Evolutionary conservation across 1,140 invertebrate species (phyloP), one percentile per base, ranked within the genome.

Genomic region (Megathymus violae): DNA sequence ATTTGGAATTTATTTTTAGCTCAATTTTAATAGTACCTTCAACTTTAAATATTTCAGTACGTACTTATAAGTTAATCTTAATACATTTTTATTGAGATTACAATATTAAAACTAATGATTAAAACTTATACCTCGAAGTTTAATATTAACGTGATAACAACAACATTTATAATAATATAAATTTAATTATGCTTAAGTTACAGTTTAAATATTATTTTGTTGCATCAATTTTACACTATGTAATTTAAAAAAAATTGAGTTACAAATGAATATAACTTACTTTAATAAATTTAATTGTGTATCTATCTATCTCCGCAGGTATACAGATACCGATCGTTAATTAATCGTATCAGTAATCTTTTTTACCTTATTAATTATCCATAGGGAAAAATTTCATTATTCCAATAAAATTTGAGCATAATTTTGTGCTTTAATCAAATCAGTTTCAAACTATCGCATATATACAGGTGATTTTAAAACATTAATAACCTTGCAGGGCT

Each of bases 131-230:
- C 27, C 27, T 13, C 5, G 25, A 22, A 1, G 16, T 9, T 6
- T 38, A 38, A 52, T 10, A 19, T 38, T 52, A 10, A 40, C 38
- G 38, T 40, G 11, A 19, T 52, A 52, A 13, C 34, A 38, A 38
- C 44, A 22, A 22, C 50, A 52, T 38, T 17, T 17, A 51, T 17
- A n/a, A n/a, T n/a, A n/a, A n/a, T n/a, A n/a, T n/a, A n/a, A n/a
- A n/a, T n/a, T n/a, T n/a, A n/a, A n/a, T n/a, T n/a, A n/a, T n/a
- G n/a, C n/a, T n/a, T n/a, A n/a, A n/a, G n/a, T n/a, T n/a, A n/a
- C n/a, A n/a, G n/a, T n/a, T n/a, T n/a, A n/a, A n/a, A n/a, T n/a
- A n/a, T n/a, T n/a, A n/a, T n/a, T n/a, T n/a, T n/a, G n/a, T n/a
- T n/a, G n/a, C n/a, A n/a, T n/a, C n/a, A n/a, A n/a, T n/a, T n/a